phyloP scores from a whole-genome alignment of 2,113 vertebrate species.

The Ceyx margarethae region DNA sequence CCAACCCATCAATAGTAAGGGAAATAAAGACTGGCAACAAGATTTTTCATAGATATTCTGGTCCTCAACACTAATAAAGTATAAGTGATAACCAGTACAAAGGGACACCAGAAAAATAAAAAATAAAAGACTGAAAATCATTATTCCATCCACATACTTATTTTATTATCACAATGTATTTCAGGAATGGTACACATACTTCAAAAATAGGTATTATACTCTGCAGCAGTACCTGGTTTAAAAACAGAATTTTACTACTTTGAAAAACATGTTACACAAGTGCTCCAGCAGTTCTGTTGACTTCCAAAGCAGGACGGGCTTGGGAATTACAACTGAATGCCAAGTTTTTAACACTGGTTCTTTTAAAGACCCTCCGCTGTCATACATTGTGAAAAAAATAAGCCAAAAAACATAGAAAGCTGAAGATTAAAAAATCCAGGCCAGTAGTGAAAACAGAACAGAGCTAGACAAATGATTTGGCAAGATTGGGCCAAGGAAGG shows the following conservation, averaged over 20 bases:
- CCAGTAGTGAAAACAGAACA: not conserved
- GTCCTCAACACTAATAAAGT: not conserved
- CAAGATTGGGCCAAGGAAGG: not conserved
- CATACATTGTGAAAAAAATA: not conserved
- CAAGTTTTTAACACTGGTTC: constrained; percentile 9
- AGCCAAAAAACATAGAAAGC: not conserved
- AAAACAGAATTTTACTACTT: not conserved
- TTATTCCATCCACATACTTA: not conserved
- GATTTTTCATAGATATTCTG: not conserved
- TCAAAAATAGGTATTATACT: not conserved
- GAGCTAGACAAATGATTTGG: not conserved
- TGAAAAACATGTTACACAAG: not conserved
- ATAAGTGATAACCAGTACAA: not conserved
- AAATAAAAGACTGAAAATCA: not conserved
- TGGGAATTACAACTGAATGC: not conserved
- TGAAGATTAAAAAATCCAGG: not conserved
- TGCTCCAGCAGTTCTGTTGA: not conserved
- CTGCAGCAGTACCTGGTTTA: not conserved
- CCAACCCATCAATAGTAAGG: not conserved
- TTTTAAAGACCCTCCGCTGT: not conserved
- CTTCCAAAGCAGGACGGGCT: not conserved
- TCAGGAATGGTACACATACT: not conserved
- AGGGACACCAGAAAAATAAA: not conserved
- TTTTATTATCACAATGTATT: not conserved
- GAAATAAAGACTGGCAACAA: not conserved